Evolutionary conservation across 1,140 invertebrate genomes (phyloP), one percentile per base, ranked within the genome.

Genomic region (silkworm (Bombyx mori)): DNA sequence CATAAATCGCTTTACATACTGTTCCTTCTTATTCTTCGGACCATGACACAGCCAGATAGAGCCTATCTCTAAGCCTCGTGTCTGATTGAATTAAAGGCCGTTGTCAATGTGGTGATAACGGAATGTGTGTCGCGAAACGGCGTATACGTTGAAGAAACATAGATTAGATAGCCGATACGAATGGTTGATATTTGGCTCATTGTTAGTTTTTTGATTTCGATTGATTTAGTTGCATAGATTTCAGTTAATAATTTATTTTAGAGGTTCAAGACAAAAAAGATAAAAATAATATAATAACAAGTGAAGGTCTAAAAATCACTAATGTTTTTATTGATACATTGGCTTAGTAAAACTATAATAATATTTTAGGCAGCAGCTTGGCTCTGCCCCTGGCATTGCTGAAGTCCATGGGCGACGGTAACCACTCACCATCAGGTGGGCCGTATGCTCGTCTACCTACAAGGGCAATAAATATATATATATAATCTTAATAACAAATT

Each of bases 81-180:
- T 63, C 65, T 77, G 70, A 78, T 75, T 79, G 69, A 79, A 81
- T 77, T 79, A 77, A 75, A 66, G 68, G 68, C 66, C 60, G 68
- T 66, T 76, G 66, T 73, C 66, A 69, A 73, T 57, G 62, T 54
- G 18, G 43, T 68, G 69, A 71, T 72, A 72, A 67, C 65, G 58
- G 60, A 56, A 61, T 60, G 61, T 59, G 54, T 58, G 50, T 58
- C 60, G 58, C 50, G 49, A 57, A 58, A 57, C 49, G 48, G 58
- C 58, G 52, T 60, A 51, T 51, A 42, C 42, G 35, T 57, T 44
- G n/a, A 52, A 43, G 48, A 43, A 47, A 55, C 22, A 18, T 55
- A 52, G 49, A 52, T 57, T 51, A 57, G 56, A 57, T 51, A 43
- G n/a, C 48, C 26, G 26, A 35, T 35, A 35, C 26, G 26, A 35